Conservation (phyloP, 2,113 vertebrate species). For the Ariopsis seemanni region DNA sequence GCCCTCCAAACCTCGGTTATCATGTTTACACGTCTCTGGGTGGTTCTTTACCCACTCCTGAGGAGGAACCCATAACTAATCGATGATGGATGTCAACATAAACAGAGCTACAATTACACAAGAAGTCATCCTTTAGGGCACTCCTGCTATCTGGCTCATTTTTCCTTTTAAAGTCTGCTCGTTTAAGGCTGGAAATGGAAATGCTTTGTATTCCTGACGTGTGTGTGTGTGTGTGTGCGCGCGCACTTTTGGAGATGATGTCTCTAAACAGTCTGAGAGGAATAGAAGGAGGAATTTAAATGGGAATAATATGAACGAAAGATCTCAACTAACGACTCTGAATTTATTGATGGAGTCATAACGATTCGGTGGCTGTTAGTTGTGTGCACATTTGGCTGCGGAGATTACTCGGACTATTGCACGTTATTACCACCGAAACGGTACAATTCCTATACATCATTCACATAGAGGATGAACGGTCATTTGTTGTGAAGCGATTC, state of each 20-base stretch:
- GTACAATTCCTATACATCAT: neutral
- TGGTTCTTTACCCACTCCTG: slow-evolving; percentile 30
- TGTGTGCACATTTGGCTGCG: neutral
- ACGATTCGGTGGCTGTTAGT: neutral
- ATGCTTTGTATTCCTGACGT: slow-evolving; percentile 29
- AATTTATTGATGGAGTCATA: neutral
- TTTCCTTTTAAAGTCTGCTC: slow-evolving; percentile 30
- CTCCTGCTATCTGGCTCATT: slow-evolving; percentile 4
- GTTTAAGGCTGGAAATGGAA: slow-evolving; percentile 4
- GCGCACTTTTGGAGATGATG: slow-evolving; percentile 31
- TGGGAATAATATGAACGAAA: neutral
- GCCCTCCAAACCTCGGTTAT: slow-evolving; percentile 26
- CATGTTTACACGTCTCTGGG: slow-evolving; percentile 47
- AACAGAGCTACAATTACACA: slow-evolving; percentile 42
- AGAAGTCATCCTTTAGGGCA: slow-evolving; percentile 35
- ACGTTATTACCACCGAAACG: neutral
- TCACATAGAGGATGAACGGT: slow-evolving; percentile 13
- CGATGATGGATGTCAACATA: slow-evolving; percentile 50
- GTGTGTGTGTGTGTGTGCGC: slow-evolving; percentile 18
- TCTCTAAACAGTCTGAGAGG: slow-evolving; percentile 28
- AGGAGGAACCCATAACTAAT: slow-evolving; percentile 37
- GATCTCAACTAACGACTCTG: neutral
- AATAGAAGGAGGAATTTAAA: neutral
- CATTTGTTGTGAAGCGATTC: slow-evolving; percentile 20
- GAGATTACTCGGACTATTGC: neutral